phyloP scores from a whole-genome alignment of 2,888 invertebrate species.

The Phlogophora meticulosa region DNA sequence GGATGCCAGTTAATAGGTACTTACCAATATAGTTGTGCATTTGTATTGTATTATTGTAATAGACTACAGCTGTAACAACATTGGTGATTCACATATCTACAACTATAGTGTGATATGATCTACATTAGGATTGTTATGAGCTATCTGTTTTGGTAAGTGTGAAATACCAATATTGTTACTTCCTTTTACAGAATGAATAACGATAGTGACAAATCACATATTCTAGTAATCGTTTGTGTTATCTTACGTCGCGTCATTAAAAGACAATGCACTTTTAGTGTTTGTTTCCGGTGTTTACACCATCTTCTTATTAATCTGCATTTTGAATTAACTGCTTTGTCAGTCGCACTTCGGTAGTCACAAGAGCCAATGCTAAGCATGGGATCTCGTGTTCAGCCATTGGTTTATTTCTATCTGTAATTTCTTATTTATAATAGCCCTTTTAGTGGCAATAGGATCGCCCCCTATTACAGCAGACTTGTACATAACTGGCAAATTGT shows the following conservation, averaged over 20 bases:
- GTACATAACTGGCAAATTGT: too few relatives aligned
- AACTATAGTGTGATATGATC: slow-evolving; percentile 9
- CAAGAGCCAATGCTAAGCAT: too few relatives aligned
- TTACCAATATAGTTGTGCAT: slow-evolving; percentile 8
- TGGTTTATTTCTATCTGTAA: too few relatives aligned
- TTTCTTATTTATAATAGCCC: too few relatives aligned
- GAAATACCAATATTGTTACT: slow-evolving; percentile 5
- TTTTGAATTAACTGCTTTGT: too few relatives aligned
- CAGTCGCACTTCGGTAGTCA: too few relatives aligned
- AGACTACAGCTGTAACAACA: slow-evolving; percentile 49
- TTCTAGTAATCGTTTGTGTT: slow-evolving; percentile 31
- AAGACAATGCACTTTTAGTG: slow-evolving; percentile 3
- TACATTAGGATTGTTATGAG: slow-evolving; percentile 6
- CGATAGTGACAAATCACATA: slow-evolving; percentile 9
- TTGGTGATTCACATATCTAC: slow-evolving; percentile 7
- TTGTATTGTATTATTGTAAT: slow-evolving; percentile 9
- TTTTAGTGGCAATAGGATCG: too few relatives aligned
- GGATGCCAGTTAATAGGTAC: slow-evolving; percentile 23
- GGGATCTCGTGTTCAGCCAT: too few relatives aligned
- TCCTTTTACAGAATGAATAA: slow-evolving; percentile 15
- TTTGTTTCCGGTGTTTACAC: slow-evolving; percentile 11
- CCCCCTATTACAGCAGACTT: too few relatives aligned
- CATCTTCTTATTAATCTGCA: slow-evolving; percentile 7
- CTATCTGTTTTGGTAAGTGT: slow-evolving; percentile 12
- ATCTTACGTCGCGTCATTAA: slow-evolving; percentile 4